Base-by-base conservation (phyloP, 1,140 invertebrate species). In the Trigoniulus corallinus region DNA sequence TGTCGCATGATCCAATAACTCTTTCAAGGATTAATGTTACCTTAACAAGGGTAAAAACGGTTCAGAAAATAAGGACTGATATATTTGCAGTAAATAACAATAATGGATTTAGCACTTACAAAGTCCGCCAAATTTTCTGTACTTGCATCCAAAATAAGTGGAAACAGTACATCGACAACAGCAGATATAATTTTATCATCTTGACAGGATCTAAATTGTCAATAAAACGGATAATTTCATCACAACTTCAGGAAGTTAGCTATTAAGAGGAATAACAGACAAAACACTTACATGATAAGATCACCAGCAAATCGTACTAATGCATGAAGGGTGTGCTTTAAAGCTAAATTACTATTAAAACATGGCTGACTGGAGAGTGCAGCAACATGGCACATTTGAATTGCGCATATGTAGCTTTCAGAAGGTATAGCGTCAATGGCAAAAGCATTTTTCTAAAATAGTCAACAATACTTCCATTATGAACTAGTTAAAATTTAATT, bases 381-480 rank as follows among this genome's bases (percentile, higher is more conserved):
- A 20, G 69, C 69, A 12, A 77, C 66, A 51, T 66, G 62, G 1
- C 58, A 58, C 49, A 61, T 60, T 24, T 72, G 59, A 29, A 72
- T 62, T 24, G 73, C 73, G 52, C 80, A 67, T 4, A 87, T 74
- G 54, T 83, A 85, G 58, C 78, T 85, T 61, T 89, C 85, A 0
- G 80, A 78, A 22, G 84, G 84, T 55, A 88, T 80, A 3, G 85
- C 78, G 61, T 89, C 83, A 56, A 77, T 80, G 18, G 77, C 73
- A 61, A 80, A 83, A 3, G 77, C 75, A 58, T 64, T 69, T 41
- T 75, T 75, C 81, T 84, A 62, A 37, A 71, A 71, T 7, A 7
- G 29, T 34, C 7, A 34, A 34, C 29, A n/a, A n/a, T n/a, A n/a
- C n/a, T n/a, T n/a, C n/a, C n/a, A n/a, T n/a, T n/a, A n/a, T n/a